These are phyloP conservation scores for Clostera curtula DNA, from an alignment of 2,888 invertebrate genomes.

Conservation along the genomic window DNA sequence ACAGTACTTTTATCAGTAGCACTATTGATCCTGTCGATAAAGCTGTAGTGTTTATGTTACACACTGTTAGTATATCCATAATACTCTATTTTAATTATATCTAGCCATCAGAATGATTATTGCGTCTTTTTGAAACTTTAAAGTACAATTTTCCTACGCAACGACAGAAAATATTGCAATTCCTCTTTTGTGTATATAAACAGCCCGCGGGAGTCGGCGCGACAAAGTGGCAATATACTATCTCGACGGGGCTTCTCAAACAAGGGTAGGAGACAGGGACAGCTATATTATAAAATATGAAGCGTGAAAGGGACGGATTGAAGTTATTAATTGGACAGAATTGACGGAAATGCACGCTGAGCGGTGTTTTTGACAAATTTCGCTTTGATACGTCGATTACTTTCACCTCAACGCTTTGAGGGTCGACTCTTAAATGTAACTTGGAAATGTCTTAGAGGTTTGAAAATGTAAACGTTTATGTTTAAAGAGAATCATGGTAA, in stretches of 20 bases:
- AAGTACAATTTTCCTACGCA: slow-evolving; percentile 46
- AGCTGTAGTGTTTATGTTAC: too few species aligned
- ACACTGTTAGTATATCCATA: too few species aligned
- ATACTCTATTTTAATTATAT: slow-evolving; percentile 16
- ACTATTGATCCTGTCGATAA: too few species aligned
- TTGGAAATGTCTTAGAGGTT: slow-evolving; percentile 36
- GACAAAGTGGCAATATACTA: slow-evolving; percentile 74
- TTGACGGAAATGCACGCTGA: slow-evolving; percentile 68
- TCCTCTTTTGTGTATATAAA: slow-evolving; percentile 52
- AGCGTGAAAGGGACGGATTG: slow-evolving; percentile 32
- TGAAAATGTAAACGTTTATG: slow-evolving; percentile 28
- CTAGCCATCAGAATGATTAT: slow-evolving; percentile 10
- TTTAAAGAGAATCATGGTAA: slow-evolving; percentile 15
- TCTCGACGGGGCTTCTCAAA: slow-evolving; percentile 71
- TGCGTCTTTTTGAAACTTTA: slow-evolving; percentile 37
- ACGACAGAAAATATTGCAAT: slow-evolving; percentile 62
- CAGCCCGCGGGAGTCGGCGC: slow-evolving; percentile 62
- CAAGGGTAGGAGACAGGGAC: slow-evolving; percentile 58
- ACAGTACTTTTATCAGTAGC: too few species aligned
- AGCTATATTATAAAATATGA: slow-evolving; percentile 17
- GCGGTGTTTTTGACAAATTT: slow-evolving; percentile 74
- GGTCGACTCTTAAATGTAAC: slow-evolving; percentile 45
- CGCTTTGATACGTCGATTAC: slow-evolving; percentile 72
- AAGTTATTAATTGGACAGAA: slow-evolving; percentile 73
- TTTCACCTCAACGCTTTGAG: slow-evolving; percentile 64